Evolutionary conservation across 2,797 vertebrate genomes (phyloP).

Genomic region (Mallotus villosus): DNA sequence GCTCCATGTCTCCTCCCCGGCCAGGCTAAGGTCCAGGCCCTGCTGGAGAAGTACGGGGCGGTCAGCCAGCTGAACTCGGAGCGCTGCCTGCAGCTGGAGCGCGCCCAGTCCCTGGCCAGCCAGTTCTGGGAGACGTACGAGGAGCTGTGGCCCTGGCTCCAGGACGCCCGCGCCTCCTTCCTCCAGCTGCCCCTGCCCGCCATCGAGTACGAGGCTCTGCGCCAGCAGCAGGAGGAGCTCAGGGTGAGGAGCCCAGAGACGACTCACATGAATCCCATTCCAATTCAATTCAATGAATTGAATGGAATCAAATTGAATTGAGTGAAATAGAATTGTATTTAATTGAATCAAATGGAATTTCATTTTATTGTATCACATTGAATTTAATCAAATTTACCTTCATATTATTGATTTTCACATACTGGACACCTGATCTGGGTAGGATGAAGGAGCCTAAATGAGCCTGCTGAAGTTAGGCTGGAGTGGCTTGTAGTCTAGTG

Average conservation of each 20-base stretch:
- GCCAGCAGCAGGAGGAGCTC: constrained; percentile 94
- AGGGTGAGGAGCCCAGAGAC: constrained; percentile 77
- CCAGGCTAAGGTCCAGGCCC: constrained; percentile 83
- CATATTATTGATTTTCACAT: too few relatives aligned
- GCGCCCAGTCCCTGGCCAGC: constrained; percentile 88
- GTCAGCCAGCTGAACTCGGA: constrained; percentile 94
- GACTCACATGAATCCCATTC: too few relatives aligned
- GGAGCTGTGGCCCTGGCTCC: constrained; percentile 96
- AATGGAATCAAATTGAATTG: too few relatives aligned
- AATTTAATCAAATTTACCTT: too few relatives aligned
- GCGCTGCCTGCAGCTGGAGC: constrained; percentile 90
- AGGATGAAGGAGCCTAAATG: too few relatives aligned
- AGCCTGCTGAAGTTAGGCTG: too few relatives aligned
- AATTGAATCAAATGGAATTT: too few relatives aligned
- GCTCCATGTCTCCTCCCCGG: constrained; percentile 14
- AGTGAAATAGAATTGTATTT: too few relatives aligned
- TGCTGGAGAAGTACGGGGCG: constrained; percentile 82
- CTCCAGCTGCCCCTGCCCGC: constrained; percentile 85
- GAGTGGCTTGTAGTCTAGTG: too few relatives aligned
- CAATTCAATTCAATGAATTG: too few relatives aligned
- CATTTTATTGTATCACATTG: too few relatives aligned
- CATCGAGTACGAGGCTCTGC: constrained; percentile 91
- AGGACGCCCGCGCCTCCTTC: constrained; percentile 84
- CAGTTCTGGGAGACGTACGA: constrained; percentile 99
- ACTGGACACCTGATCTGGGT: too few relatives aligned